A percentile compares a stretch with the other conserved stretches of the same genome.
phyloP scores from a whole-genome alignment of 1,140 invertebrate genomes.

The Platyscapa corneri region DNA sequence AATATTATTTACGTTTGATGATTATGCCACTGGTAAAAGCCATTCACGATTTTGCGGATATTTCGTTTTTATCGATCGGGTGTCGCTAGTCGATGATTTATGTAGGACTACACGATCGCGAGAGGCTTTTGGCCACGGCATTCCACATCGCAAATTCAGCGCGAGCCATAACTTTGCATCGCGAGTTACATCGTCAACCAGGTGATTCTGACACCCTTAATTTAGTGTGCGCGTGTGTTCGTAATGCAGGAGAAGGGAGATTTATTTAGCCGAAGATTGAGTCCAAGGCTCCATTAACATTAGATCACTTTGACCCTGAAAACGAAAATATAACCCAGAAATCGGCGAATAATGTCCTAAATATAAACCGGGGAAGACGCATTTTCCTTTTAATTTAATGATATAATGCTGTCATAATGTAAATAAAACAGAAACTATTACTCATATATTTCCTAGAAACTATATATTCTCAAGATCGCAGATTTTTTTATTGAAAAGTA shows the following conservation, averaged over 20 bases:
- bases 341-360: not conserved
- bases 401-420: too few species aligned
- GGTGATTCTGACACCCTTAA: not conserved
- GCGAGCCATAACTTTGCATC: not conserved
- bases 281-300: constrained; percentile 14
- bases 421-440: too few species aligned
- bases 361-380: too few species aligned
- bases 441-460: too few species aligned
- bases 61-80: not conserved
- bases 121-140: not conserved
- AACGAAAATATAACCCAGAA: too few species aligned
- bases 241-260: not conserved
- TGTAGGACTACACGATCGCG: not conserved
- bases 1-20: too few species aligned
- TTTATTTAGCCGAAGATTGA: not conserved
- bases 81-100: not conserved
- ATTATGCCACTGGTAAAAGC: not conserved
- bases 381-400: too few species aligned
- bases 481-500: too few species aligned
- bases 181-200: not conserved
- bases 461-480: too few species aligned
- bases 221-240: not conserved
- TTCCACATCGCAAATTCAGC: too few species aligned
- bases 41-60: not conserved
- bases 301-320: not conserved